These are phyloP conservation scores for Myopa testacea DNA, from an alignment of 2,888 invertebrate species.

Conservation along the genomic window DNA sequence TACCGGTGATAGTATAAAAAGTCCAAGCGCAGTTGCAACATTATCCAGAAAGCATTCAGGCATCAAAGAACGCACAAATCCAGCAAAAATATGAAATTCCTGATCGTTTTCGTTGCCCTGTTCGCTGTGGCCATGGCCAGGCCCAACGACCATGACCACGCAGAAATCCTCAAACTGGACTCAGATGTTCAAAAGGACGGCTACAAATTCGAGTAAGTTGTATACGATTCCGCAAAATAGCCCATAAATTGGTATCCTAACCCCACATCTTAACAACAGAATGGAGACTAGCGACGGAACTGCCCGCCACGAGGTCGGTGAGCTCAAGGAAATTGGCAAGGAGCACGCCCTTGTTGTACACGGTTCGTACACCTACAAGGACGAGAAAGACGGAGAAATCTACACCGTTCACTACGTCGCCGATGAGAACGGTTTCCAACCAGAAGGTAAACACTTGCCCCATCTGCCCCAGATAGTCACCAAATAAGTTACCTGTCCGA, in stretches of 20 bases:
- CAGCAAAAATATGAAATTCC: conserved; percentile 47
- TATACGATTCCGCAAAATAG: background rate
- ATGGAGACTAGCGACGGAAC: conserved; percentile 76
- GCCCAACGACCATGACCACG: conserved; percentile 45
- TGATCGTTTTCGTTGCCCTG: conserved; percentile 54
- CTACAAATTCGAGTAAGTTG: conserved; percentile 21
- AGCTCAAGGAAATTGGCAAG: conserved; percentile 72
- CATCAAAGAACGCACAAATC: background rate
- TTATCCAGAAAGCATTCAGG: background rate
- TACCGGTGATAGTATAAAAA: background rate
- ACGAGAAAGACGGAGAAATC: conserved; percentile 71
- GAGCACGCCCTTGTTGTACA: conserved; percentile 74
- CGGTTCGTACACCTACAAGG: conserved; percentile 73
- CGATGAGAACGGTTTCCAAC: conserved; percentile 67
- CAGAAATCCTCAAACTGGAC: conserved; percentile 57
- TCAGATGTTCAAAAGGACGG: conserved; percentile 70
- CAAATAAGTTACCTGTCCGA: background rate
- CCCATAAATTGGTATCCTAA: conserved; percentile 20
- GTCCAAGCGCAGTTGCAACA: background rate
- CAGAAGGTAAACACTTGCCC: conserved; percentile 66
- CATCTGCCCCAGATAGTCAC: background rate
- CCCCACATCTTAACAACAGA: conserved; percentile 59
- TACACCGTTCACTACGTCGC: conserved; percentile 69
- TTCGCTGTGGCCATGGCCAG: conserved; percentile 54
- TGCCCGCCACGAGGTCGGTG: conserved; percentile 73